Evolutionary conservation across 2,888 invertebrate genomes (phyloP).

Genomic region (Orchestes rusci): DNA sequence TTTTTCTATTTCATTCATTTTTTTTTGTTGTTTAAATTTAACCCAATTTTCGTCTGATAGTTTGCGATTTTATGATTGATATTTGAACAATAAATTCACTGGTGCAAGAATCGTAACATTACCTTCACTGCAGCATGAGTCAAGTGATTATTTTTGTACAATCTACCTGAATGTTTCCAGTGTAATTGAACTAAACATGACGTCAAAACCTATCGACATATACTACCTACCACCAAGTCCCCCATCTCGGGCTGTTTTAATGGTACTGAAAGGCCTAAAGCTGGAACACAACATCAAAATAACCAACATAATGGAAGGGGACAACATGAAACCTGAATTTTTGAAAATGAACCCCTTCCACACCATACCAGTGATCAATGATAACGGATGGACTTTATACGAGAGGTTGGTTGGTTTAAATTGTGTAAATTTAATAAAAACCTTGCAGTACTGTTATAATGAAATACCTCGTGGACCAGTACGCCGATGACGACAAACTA

Average conservation of each 20-base stretch:
- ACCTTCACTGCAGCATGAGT: too few species aligned
- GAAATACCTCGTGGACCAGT: conserved; percentile 58
- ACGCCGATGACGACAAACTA: conserved; percentile 55
- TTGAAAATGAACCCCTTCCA: conserved; percentile 66
- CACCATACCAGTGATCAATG: conserved; percentile 64
- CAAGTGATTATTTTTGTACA: too few species aligned
- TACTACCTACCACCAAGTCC: conserved; percentile 60
- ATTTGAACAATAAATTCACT: too few species aligned
- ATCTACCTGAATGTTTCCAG: background rate
- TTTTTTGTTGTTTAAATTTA: too few species aligned
- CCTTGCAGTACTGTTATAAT: conserved; percentile 61
- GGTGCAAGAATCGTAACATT: too few species aligned
- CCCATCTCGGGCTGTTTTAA: conserved; percentile 54
- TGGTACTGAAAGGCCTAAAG: conserved; percentile 58
- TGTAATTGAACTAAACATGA: background rate
- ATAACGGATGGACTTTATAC: conserved; percentile 61
- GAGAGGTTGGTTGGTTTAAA: conserved; percentile 64
- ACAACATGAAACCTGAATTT: conserved; percentile 59
- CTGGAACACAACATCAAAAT: conserved; percentile 59
- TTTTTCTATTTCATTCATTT: too few species aligned
- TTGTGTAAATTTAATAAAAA: too few species aligned
- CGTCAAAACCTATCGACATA: conserved; percentile 45
- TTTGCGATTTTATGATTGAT: too few species aligned
- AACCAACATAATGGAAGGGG: conserved; percentile 53
- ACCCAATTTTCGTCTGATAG: too few species aligned